A percentile compares a stretch with the other conserved stretches of the same genome.
Evolutionary conservation across 1,140 invertebrate genomes (phyloP).

Genomic region (Lucilia cuprina): DNA sequence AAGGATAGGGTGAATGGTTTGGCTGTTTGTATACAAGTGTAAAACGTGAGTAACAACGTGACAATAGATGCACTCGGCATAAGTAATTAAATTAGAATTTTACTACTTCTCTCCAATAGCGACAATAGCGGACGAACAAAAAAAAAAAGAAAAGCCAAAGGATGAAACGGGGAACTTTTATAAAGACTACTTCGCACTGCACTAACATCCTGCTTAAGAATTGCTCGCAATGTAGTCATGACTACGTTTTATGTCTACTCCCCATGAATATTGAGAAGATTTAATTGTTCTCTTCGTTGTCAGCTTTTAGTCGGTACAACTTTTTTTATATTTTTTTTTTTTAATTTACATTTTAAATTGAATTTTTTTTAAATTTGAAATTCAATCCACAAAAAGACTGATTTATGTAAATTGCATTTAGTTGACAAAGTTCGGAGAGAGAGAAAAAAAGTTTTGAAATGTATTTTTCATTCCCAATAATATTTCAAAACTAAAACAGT

Average conservation of each 20-base stretch:
- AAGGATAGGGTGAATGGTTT: no score
- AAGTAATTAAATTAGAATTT: slow-evolving; percentile 63
- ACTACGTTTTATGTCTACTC: neutral
- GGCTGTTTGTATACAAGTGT: neutral
- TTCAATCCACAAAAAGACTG: slow-evolving; percentile 45
- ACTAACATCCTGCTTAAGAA: neutral
- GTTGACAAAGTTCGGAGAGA: neutral
- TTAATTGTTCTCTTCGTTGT: slow-evolving; percentile 1
- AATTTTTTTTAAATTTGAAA: slow-evolving; percentile 1
- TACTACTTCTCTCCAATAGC: neutral
- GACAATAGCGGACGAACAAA: neutral
- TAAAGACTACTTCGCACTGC: no score
- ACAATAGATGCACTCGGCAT: slow-evolving; percentile 61
- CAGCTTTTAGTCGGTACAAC: neutral
- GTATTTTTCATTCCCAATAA: no score
- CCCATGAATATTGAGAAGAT: slow-evolving; percentile 7
- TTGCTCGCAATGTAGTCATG: neutral
- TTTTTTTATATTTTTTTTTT: neutral
- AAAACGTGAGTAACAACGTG: slow-evolving; percentile 39
- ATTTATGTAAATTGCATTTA: slow-evolving; percentile 61
- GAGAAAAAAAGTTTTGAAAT: neutral
- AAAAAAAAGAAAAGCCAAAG: slow-evolving; percentile 39
- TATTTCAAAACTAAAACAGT: no score
- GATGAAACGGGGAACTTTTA: slow-evolving; percentile 45
- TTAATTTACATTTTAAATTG: slow-evolving; percentile 29